A percentile compares a stretch with the other conserved stretches of the same genome.
Conservation (phyloP, 2,888 invertebrate species). For the Erebia aethiops region DNA sequence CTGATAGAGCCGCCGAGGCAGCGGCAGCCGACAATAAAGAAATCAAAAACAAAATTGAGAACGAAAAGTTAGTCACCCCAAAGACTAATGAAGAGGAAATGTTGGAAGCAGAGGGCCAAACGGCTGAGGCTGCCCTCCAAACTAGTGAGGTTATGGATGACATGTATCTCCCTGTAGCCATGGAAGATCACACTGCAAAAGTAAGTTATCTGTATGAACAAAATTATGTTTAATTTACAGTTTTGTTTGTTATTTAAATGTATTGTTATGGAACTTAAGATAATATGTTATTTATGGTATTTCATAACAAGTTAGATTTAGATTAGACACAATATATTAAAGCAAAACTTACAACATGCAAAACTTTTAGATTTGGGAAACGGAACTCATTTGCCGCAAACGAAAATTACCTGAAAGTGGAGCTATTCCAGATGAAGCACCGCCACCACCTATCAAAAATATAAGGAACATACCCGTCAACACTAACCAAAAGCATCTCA, state of each 20-base stretch:
- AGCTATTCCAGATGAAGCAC: constrained; percentile 57
- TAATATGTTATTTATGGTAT: not conserved
- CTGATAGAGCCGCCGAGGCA: constrained; percentile 88
- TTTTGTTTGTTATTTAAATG: too few species aligned
- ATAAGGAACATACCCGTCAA: constrained; percentile 72
- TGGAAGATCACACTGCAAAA: constrained; percentile 73
- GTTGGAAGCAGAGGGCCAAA: constrained; percentile 59
- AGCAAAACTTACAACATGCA: not conserved
- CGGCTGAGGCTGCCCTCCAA: constrained; percentile 57
- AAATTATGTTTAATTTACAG: too few species aligned
- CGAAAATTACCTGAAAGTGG: constrained; percentile 70
- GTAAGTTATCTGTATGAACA: constrained; percentile 47
- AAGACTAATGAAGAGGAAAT: constrained; percentile 65
- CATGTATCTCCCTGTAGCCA: constrained; percentile 69
- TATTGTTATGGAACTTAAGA: too few species aligned
- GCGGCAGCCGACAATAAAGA: constrained; percentile 69
- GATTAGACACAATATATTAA: not conserved
- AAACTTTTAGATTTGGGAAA: constrained; percentile 67
- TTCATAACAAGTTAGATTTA: not conserved
- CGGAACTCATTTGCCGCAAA: constrained; percentile 72
- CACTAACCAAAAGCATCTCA: constrained; percentile 75
- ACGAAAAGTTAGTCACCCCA: constrained; percentile 64
- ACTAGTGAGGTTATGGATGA: constrained; percentile 63
- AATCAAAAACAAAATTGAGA: constrained; percentile 65
- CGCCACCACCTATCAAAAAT: constrained; percentile 65